Evolutionary conservation across 2,113 vertebrate genomes (phyloP), one percentile per base, ranked within the genome.

Genomic region (Desmodus rotundus): DNA sequence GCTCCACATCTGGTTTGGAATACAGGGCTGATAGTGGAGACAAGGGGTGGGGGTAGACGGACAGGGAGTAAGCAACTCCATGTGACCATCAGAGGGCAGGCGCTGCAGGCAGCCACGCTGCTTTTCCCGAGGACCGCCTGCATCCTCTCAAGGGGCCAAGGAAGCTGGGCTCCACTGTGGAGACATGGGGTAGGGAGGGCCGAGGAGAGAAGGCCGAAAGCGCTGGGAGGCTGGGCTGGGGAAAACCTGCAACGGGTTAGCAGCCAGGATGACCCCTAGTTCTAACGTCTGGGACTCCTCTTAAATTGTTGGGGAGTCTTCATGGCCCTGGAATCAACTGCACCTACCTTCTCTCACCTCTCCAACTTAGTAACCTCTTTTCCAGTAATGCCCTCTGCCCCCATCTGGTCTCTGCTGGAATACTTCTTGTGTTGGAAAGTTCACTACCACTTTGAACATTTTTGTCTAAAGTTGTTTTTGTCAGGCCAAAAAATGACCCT

Each of bases 51-150:
- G 31, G 38, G 38, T 19, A n/a, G 33, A 15, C 0, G 22, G 38
- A 8, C 9, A 8, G 5, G 63, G 80, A 31, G 9, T 0, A 31
- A 22, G 70, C 85, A 22, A 70, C 50, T 72, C 28, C 4, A 0
- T 1, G 6, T 22, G 72, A 33, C 93, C 97, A 84, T 81, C n/a
- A 96, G 96, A 28, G 72, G 89, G 89, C 45, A 56, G 70, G 78
- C 1, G 5, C 65, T 13, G 10, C 38, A 20, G 52, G 28, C 50
- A 47, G 36, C 54, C 33, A 0, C 0, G 2, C 56, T 43, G 0
- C 41, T 38, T 33, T 43, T 15, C 52, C 26, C 7, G 6, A 22
- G 7, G 54, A 26, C 54, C 2, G 1, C 12, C 20, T 4, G 16
- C 12, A 11, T 78, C 50, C 52, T 54, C 24, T 36, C 22, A 22